Evolutionary conservation across 1,140 invertebrate species (phyloP).

Genomic region (Aplysia californica): DNA sequence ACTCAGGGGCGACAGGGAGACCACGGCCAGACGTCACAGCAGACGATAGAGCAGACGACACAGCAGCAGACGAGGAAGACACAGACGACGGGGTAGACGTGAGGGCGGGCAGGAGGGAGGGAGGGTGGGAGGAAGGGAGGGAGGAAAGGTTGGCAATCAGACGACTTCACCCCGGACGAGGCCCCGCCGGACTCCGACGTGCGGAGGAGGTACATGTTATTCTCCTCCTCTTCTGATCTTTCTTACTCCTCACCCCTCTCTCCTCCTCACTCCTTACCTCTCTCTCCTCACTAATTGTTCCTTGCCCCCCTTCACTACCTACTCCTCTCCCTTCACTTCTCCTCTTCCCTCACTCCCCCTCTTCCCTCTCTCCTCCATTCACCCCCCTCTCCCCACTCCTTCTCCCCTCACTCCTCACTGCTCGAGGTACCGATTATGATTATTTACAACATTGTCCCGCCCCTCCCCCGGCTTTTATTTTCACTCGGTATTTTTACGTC

Average conservation of each 20-base stretch:
- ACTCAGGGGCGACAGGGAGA: no score
- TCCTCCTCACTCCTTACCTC: neutral
- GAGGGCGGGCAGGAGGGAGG: neutral
- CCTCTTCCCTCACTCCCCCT: neutral
- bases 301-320: neutral
- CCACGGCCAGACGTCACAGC: no score
- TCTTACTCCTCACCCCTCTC: neutral
- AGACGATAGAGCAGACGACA: no score
- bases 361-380: neutral
- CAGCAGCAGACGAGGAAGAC: no score
- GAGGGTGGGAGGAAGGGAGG: neutral
- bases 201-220: neutral
- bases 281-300: neutral
- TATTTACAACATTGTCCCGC: neutral
- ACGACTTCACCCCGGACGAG: no score
- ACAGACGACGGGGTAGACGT: neutral
- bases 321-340: neutral
- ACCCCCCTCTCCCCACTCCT: neutral
- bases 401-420: neutral
- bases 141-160: neutral
- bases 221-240: neutral
- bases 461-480: neutral
- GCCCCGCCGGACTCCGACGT: no score
- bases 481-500: neutral
- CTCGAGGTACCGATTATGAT: neutral